Evolutionary conservation across 2,888 invertebrate species (phyloP).

Genomic region (Leptinotarsa tumamoca): DNA sequence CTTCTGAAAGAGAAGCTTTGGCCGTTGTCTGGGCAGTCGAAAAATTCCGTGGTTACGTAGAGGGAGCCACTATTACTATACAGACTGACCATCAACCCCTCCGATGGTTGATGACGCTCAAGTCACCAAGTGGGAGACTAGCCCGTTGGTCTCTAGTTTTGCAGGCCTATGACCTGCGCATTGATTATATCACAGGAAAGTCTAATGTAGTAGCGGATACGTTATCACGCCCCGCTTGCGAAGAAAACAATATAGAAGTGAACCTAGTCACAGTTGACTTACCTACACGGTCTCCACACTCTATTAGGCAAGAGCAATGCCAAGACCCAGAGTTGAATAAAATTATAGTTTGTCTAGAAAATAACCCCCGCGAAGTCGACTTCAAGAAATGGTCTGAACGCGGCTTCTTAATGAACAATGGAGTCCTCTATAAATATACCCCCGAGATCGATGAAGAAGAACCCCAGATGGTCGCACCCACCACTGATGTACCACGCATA

Average conservation of each 20-base stretch:
- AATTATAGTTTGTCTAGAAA: neutral
- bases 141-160: conserved; percentile 65
- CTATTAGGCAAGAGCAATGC: conserved; percentile 3
- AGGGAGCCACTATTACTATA: conserved; percentile 58
- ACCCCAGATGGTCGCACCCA: conserved; percentile 13
- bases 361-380: neutral
- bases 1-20: conserved; percentile 50
- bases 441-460: conserved; percentile 21
- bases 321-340: too few species aligned
- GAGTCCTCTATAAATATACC: neutral
- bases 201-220: conserved; percentile 41
- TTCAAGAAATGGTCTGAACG: conserved; percentile 14
- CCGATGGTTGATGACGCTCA: conserved; percentile 64
- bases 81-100: conserved; percentile 66
- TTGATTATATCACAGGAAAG: conserved; percentile 39
- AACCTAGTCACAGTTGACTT: neutral
- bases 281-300: neutral
- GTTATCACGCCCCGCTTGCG: conserved; percentile 34
- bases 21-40: conserved; percentile 39
- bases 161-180: conserved; percentile 57
- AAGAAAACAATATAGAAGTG: neutral
- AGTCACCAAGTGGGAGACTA: conserved; percentile 59
- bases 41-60: conserved; percentile 62
- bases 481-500: conserved; percentile 7
- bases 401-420: conserved; percentile 9